These are phyloP conservation scores for Odontocerum albicorne DNA, from an alignment of 2,888 invertebrate species.

Conservation along the genomic window DNA sequence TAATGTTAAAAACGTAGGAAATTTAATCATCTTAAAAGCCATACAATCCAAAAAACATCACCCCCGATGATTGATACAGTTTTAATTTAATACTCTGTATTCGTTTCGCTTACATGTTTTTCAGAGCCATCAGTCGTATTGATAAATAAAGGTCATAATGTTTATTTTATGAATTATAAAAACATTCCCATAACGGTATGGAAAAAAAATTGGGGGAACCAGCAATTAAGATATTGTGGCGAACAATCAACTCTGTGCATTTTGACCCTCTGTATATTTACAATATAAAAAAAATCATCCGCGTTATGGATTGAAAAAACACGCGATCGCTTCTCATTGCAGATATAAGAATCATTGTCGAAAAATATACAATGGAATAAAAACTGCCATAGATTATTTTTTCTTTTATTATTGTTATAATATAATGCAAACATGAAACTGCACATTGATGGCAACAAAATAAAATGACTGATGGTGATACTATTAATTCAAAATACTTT, in stretches of 20 bases:
- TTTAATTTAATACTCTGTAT: conserved; percentile 8
- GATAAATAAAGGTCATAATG: conserved; percentile 30
- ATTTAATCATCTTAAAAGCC: no score
- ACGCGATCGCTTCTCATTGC: neutral
- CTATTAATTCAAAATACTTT: no score
- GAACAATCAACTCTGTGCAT: conserved; percentile 26
- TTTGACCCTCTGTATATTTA: conserved; percentile 27
- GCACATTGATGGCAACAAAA: neutral
- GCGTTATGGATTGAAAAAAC: conserved; percentile 13
- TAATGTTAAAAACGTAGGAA: no score
- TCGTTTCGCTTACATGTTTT: conserved; percentile 13
- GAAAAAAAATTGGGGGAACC: conserved; percentile 9
- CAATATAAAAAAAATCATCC: conserved; percentile 14
- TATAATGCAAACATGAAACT: conserved; percentile 7
- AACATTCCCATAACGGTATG: conserved; percentile 25
- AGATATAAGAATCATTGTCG: conserved; percentile 15
- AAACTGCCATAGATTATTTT: conserved; percentile 2
- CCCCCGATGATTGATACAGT: conserved; percentile 1
- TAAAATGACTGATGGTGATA: conserved; percentile 18
- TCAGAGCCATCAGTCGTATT: conserved; percentile 2
- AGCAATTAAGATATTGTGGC: conserved; percentile 35
- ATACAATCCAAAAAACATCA: no score
- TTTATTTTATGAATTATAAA: conserved; percentile 35
- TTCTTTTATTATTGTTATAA: conserved; percentile 7
- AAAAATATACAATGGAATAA: conserved; percentile 1